These are phyloP conservation scores for Cylas formicarius DNA, from an alignment of 1,140 invertebrate species.

Conservation along the genomic window DNA sequence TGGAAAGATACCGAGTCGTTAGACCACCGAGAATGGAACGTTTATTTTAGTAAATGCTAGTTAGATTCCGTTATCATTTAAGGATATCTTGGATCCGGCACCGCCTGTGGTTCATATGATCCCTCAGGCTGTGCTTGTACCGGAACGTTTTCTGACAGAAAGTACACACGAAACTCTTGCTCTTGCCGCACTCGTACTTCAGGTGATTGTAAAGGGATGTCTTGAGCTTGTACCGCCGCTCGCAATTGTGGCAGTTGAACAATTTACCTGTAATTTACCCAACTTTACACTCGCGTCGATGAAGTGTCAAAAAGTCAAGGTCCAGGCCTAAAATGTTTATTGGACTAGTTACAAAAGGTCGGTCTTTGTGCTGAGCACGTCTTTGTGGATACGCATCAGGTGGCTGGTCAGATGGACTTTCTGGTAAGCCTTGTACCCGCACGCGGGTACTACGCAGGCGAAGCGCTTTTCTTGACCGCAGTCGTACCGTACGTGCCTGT, in stretches of 20 bases:
- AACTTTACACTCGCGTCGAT: too few relatives aligned
- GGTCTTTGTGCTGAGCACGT: too few relatives aligned
- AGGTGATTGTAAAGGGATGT: conserved; percentile 46
- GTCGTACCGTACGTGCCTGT: conserved; percentile 44
- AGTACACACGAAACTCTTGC: conserved; percentile 22
- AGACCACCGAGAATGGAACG: too few relatives aligned
- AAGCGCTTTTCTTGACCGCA: conserved; percentile 48
- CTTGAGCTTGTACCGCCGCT: conserved; percentile 39
- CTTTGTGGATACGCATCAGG: conserved; percentile 25
- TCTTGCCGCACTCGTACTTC: conserved; percentile 48
- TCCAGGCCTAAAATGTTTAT: too few relatives aligned
- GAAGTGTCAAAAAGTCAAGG: too few relatives aligned
- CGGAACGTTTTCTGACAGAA: conserved; percentile 10
- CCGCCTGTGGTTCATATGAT: conserved; percentile 7
- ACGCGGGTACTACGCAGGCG: conserved; percentile 26
- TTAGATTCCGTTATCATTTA: too few relatives aligned
- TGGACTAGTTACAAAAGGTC: too few relatives aligned
- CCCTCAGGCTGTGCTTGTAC: conserved; percentile 14
- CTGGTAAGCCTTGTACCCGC: conserved; percentile 41
- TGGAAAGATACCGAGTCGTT: too few relatives aligned
- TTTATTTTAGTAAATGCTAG: too few relatives aligned
- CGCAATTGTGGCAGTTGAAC: conserved; percentile 41
- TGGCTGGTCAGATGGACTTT: conserved; percentile 33
- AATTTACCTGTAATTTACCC: too few relatives aligned
- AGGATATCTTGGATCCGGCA: too few relatives aligned